Percentiles rank a stretch among this genome's conserved stretches.
phyloP scores from a whole-genome alignment of 2,113 vertebrate genomes.

The Hydrochoerus hydrochaeris region DNA sequence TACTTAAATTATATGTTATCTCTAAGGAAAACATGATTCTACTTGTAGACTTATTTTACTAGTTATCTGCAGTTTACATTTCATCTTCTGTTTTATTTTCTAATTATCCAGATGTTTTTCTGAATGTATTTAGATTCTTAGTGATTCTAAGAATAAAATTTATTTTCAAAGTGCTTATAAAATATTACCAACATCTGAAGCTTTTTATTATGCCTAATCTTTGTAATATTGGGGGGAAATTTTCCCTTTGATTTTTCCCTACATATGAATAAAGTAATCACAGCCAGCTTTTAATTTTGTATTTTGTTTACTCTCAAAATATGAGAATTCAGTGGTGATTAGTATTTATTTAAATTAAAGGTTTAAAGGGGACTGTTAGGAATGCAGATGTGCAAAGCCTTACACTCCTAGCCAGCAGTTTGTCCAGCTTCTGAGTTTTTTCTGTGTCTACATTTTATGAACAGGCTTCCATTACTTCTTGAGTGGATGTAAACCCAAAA shows the following conservation, averaged over 20 bases:
- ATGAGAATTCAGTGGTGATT: background rate
- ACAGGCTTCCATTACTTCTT: background rate
- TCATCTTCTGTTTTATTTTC: constrained; percentile 20
- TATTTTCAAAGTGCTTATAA: constrained; percentile 60
- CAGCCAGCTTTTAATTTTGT: constrained; percentile 31
- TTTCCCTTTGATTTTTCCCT: background rate
- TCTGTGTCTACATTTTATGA: background rate
- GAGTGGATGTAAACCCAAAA: background rate
- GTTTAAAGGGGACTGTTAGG: background rate
- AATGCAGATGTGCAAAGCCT: background rate
- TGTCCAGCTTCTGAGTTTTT: background rate
- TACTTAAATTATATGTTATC: constrained; percentile 10
- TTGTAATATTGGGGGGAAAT: background rate
- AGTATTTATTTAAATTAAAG: background rate
- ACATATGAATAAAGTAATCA: background rate
- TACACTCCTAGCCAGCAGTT: background rate
- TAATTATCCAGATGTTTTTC: background rate
- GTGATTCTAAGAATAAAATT: background rate
- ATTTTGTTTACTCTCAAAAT: constrained; percentile 11
- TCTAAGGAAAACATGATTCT: background rate
- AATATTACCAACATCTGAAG: constrained; percentile 5
- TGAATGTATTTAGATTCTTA: constrained; percentile 37
- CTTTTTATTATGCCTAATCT: background rate
- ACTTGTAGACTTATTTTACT: background rate
- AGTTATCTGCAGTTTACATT: background rate